Percentiles rank a stretch among this genome's conserved stretches.
Evolutionary conservation across 2,113 vertebrate genomes (phyloP).

Genomic region (Nicator chloris): DNA sequence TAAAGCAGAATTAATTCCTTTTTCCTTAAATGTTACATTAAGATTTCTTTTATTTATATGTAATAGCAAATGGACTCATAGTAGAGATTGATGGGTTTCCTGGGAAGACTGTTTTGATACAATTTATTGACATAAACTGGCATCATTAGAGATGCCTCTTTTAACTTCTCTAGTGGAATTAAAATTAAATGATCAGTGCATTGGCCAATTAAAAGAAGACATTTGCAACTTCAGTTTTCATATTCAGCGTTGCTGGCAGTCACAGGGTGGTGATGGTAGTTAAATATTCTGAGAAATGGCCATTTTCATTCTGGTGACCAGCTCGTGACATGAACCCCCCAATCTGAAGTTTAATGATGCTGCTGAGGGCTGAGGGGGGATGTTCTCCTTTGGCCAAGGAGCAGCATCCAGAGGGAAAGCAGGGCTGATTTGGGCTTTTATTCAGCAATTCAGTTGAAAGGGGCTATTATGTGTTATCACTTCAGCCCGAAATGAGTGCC

Average conservation of each 20-base stretch:
- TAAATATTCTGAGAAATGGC: background rate
- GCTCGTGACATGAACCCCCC: background rate
- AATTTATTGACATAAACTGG: slow-evolving; percentile 2
- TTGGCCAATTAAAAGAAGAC: slow-evolving; percentile 1
- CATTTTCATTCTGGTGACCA: background rate
- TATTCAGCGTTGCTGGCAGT: background rate
- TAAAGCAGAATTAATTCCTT: background rate
- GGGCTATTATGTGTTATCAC: background rate
- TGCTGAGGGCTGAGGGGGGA: background rate
- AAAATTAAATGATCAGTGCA: background rate
- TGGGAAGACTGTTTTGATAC: background rate
- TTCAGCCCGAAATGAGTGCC: background rate
- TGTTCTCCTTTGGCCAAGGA: background rate
- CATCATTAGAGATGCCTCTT: background rate
- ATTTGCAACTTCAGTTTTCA: background rate
- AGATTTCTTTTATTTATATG: background rate
- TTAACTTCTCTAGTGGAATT: background rate
- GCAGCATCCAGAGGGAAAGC: background rate
- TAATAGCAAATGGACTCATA: background rate
- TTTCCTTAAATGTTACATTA: background rate
- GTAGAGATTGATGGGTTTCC: background rate
- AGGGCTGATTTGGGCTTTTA: background rate
- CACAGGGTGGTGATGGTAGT: background rate
- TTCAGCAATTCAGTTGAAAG: background rate
- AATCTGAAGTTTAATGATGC: background rate